These are phyloP conservation scores for Philotrypesis tridentata DNA, from an alignment of 1,140 invertebrate species.

Conservation along the genomic window DNA sequence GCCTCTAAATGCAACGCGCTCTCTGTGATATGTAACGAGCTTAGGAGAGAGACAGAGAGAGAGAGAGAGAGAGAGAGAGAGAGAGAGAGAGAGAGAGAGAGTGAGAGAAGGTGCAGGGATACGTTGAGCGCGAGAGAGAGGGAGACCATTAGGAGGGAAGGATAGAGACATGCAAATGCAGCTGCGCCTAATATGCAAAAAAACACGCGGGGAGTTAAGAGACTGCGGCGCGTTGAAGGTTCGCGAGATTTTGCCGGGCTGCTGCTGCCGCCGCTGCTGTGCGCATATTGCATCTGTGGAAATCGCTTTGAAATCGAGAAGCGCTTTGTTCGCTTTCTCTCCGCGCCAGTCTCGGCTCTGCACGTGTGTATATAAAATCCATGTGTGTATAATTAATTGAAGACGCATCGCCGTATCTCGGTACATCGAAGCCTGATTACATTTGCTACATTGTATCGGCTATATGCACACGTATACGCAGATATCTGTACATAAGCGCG, in stretches of 20 bases:
- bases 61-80: too few relatives aligned
- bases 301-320: not conserved
- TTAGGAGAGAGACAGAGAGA: not conserved
- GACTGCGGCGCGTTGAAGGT: too few relatives aligned
- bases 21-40: not conserved
- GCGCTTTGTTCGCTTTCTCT: not conserved
- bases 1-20: conserved; percentile 21
- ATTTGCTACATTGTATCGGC: not conserved
- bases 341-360: too few relatives aligned
- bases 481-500: not conserved
- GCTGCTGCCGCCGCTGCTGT: too few relatives aligned
- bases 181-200: conserved; percentile 8
- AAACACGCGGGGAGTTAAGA: not conserved
- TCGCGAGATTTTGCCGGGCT: not conserved
- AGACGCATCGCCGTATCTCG: not conserved
- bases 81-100: not conserved
- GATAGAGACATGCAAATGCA: not conserved
- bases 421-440: not conserved
- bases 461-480: not conserved
- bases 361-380: too few relatives aligned
- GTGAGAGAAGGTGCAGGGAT: too few relatives aligned
- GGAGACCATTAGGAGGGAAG: too few relatives aligned
- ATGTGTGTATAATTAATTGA: not conserved
- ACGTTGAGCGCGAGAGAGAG: not conserved
- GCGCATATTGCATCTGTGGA: too few relatives aligned